Evolutionary conservation across 1,140 invertebrate genomes (phyloP).

Genomic region (Macrobrachium nipponense): DNA sequence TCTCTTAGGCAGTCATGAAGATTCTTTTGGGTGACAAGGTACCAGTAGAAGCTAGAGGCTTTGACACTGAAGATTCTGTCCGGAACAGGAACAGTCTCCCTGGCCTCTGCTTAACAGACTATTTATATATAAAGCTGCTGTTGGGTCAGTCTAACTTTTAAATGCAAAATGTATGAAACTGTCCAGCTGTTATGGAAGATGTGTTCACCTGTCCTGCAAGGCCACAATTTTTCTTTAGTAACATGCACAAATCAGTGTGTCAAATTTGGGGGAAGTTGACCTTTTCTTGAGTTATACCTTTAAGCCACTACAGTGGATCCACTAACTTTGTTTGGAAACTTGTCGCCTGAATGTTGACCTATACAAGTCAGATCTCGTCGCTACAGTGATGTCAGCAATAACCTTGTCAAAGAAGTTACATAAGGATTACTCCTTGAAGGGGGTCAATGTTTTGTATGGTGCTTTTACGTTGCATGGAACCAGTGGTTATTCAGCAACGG

Average conservation of each 20-base stretch:
- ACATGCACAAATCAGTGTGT: slow-evolving; percentile 6
- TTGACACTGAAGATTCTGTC: background rate
- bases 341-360: slow-evolving; percentile 10
- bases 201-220: slow-evolving; percentile 30
- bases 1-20: slow-evolving; percentile 13
- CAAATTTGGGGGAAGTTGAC: slow-evolving; percentile 14
- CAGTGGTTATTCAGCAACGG: no score
- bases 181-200: slow-evolving; percentile 28
- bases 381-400: slow-evolving; percentile 5
- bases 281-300: background rate
- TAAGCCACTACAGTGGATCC: background rate
- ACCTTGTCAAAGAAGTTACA: slow-evolving; percentile 15
- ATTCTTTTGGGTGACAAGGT: slow-evolving; percentile 19
- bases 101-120: slow-evolving; percentile 33
- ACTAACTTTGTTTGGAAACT: slow-evolving; percentile 14
- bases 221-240: slow-evolving; percentile 17
- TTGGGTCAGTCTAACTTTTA: slow-evolving; percentile 14
- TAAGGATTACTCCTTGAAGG: slow-evolving; percentile 4
- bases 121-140: background rate
- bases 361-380: slow-evolving; percentile 13
- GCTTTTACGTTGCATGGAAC: no score
- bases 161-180: background rate
- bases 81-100: slow-evolving; percentile 23
- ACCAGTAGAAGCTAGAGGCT: background rate
- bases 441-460: no score